Evolutionary conservation across 2,888 invertebrate genomes (phyloP), one percentile per base, ranked within the genome.

Genomic region (Oxytorus armatus): DNA sequence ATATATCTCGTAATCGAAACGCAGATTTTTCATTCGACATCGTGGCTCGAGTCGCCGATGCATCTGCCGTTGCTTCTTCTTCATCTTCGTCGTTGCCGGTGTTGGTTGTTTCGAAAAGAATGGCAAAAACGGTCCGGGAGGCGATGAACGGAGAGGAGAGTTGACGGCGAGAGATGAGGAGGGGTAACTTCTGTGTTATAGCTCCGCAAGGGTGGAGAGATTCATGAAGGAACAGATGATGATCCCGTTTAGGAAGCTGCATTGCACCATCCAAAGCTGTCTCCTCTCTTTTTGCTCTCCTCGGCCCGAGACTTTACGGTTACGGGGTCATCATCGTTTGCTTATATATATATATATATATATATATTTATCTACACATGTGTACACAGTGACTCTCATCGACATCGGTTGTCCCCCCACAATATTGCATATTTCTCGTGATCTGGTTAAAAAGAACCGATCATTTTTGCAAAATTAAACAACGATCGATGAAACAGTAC

Each of bases 191-290:
- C 83, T 65, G 57, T 73, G 79, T n/a, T n/a, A 81, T 73, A 39
- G 39, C 69, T 44, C 57, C 72, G 66, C 51, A 61, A 79, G 86
- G 85, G 86, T 79, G 83, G 77, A 84, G 29, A 29, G 83, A 85
- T 86, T 88, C 88, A 87, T 84, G 88, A 85, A 89, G 89, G 88
- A 90, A 89, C 88, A 89, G 88, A 90, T 89, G 88, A 88, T 84
- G 89, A 90, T 90, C 90, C 89, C 90, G 89, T 91, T 90, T 90
- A 87, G 87, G 87, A 88, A 88, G 88, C 87, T 90, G 89, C 87
- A 70, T 61, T 61, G 47, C 74, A 25, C 72, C 77, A 70, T n/a
- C 70, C 53, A 57, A 70, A 77, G 61, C 61, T 61, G 63, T 63
- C 51, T 61, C 42, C 42, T 69, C 53, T 69, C 69, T 61, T 55